phyloP scores from a whole-genome alignment of 2,113 vertebrate species.

The Mionectes macconnelli region DNA sequence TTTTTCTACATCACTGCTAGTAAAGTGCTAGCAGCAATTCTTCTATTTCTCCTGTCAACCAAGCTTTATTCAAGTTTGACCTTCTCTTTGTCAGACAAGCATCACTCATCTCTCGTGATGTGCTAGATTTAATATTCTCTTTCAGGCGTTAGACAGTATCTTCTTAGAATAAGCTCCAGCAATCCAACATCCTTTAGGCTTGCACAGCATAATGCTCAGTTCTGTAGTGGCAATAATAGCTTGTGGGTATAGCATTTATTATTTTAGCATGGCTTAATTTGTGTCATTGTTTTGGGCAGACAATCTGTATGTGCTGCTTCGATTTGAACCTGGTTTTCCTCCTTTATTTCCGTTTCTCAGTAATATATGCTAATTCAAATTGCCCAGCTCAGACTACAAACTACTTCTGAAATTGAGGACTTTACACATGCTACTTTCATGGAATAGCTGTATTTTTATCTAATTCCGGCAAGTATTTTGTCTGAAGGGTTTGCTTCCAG shows the following conservation, averaged over 20 bases:
- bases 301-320: neutral
- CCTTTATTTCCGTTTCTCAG: neutral
- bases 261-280: constrained; percentile 4
- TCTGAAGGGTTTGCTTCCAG: neutral
- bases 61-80: constrained; percentile 48
- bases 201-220: neutral
- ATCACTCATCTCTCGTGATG: constrained; percentile 26
- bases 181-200: neutral
- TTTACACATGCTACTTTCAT: neutral
- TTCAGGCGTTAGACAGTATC: neutral
- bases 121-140: constrained; percentile 12
- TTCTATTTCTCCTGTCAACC: constrained; percentile 41
- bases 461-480: neutral
- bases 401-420: neutral
- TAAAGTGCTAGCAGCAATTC: constrained; percentile 19
- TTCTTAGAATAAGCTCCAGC: neutral
- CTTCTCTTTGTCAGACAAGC: constrained; percentile 46
- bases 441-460: neutral
- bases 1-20: constrained; percentile 52
- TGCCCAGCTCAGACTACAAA: neutral
- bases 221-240: neutral
- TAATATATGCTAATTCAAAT: neutral
- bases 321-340: neutral
- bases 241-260: neutral
- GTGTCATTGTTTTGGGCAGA: neutral